Conservation (phyloP, 2,113 vertebrate species). For the Salminus brasiliensis region DNA sequence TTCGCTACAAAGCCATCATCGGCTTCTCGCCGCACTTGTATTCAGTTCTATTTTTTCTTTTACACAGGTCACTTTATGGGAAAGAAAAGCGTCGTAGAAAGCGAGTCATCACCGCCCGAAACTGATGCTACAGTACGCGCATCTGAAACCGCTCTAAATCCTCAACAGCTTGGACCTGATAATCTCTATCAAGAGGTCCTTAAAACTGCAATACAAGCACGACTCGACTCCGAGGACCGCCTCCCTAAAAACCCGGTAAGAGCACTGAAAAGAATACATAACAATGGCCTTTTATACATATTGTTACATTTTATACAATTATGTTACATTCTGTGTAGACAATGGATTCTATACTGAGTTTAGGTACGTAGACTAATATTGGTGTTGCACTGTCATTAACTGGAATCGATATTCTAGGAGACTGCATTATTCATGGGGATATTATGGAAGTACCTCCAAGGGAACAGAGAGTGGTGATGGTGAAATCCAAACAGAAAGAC, state of each 20-base stretch:
- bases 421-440: slow-evolving; percentile 78
- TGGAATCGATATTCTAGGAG: slow-evolving; percentile 73
- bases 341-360: no score
- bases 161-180: slow-evolving; percentile 67
- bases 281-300: no score
- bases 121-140: slow-evolving; percentile 53
- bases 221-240: slow-evolving; percentile 69
- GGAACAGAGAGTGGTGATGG: slow-evolving; percentile 66
- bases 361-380: not conserved
- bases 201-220: slow-evolving; percentile 74
- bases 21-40: not conserved
- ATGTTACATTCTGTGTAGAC: no score
- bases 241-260: slow-evolving; percentile 76
- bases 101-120: slow-evolving; percentile 58
- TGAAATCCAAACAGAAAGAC: not conserved
- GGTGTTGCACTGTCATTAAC: not conserved
- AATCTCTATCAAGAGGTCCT: slow-evolving; percentile 80
- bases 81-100: slow-evolving; percentile 86
- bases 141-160: slow-evolving; percentile 56
- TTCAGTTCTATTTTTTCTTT: not conserved
- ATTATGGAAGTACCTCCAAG: slow-evolving; percentile 81
- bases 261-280: not conserved
- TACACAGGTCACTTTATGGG: slow-evolving; percentile 92
- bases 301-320: no score
- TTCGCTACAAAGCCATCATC: no score